Evolutionary conservation across 2,888 invertebrate species (phyloP), one percentile per base, ranked within the genome.

Genomic region (Tanypteryx hageni): DNA sequence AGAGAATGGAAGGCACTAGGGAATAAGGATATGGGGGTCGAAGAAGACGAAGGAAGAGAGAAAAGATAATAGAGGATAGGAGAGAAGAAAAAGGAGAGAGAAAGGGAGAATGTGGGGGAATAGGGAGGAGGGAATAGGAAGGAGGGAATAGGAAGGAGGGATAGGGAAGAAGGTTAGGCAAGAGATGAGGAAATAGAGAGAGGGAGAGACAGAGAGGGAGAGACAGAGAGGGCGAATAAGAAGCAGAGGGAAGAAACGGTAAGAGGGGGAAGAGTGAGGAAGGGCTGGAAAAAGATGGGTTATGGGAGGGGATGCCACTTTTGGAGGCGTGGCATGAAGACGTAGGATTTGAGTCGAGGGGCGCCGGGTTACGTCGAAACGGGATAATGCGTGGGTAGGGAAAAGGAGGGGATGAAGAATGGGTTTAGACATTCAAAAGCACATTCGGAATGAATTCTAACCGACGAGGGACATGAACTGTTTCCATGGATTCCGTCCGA

Each of bases 371-470:
- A 57, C 84, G 84, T n/a, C 56, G 84, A 84, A 57, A 57, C 16
- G 84, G 56, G 76, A 76, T 76, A 76, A 76, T 76, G 76, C 76
- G 10, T n/a, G 76, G 22, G 76, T 76, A 76, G 27, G 76, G 76
- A 76, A n/a, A 64, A 64, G 64, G 64, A 64, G n/a, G 27, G 76
- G 76, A 76, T 76, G 76, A 76, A 76, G 76, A 76, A 76, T 76
- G 22, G 76, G n/a, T 27, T 76, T 22, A 76, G 22, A 76, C 76
- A 76, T 76, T 76, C 76, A 76, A 76, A 76, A 76, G 76, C 76
- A 76, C 76, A 76, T 76, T 76, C 76, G 22, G 22, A 76, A 76
- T 76, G 76, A 76, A 76, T 76, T 76, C 76, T 27, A 22, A 76
- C 76, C 76, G 76, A 76, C 9, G 76, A 76, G 76, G 76, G 27